Percentiles rank a stretch among this genome's conserved stretches.
Evolutionary conservation across 2,797 vertebrate species (phyloP).

Genomic region (Spondyliosoma cantharus): DNA sequence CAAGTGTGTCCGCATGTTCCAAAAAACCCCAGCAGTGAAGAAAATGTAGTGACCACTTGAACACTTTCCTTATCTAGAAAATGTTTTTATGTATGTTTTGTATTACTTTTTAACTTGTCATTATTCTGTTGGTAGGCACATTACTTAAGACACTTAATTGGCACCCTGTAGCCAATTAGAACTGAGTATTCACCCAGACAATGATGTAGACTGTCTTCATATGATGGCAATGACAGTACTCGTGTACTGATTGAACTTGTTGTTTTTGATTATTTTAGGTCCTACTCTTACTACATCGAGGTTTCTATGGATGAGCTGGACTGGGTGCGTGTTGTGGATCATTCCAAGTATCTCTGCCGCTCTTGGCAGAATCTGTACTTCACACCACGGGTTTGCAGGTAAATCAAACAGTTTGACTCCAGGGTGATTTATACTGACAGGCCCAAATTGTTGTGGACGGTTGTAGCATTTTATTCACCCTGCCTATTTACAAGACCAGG

Average conservation of each 20-base stretch:
- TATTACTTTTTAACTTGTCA: background rate
- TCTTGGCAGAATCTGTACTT: conserved; percentile 99
- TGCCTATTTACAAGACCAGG: background rate
- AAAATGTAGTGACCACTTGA: background rate
- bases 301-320: conserved; percentile 99
- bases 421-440: background rate
- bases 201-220: background rate
- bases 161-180: no score
- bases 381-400: conserved; percentile 95
- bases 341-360: conserved; percentile 94
- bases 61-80: background rate
- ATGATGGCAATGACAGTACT: background rate
- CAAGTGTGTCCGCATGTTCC: background rate
- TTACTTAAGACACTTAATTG: background rate
- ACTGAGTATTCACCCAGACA: no score
- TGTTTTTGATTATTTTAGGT: conserved; percentile 77
- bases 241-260: background rate
- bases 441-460: background rate
- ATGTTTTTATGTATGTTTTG: background rate
- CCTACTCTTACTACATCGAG: conserved; percentile 98
- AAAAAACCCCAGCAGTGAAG: background rate
- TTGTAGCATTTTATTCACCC: background rate
- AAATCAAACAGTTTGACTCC: conserved; percentile 1
- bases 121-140: background rate
- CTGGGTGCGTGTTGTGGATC: conserved; percentile 96